A percentile compares a stretch with the other conserved stretches of the same genome.
These are phyloP conservation scores for Aspidoscelis tigris DNA, from an alignment of 2,113 vertebrate species.

Conservation along the genomic window DNA sequence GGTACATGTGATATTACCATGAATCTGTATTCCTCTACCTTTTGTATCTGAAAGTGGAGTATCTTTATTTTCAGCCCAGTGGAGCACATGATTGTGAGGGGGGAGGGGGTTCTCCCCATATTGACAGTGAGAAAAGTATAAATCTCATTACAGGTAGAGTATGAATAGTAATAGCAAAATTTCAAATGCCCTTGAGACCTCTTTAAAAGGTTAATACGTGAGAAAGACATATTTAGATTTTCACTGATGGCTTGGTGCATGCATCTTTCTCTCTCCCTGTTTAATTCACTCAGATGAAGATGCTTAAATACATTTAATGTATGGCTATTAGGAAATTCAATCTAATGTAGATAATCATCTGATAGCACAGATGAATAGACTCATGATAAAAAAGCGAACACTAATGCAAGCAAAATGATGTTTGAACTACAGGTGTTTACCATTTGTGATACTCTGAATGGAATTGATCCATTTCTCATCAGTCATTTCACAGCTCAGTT, in stretches of 20 bases:
- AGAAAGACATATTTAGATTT: neutral
- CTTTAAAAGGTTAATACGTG: slow-evolving; percentile 34
- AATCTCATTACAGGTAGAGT: slow-evolving; percentile 45
- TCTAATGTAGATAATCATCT: neutral
- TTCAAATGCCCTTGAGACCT: slow-evolving; percentile 50
- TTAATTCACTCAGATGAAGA: neutral
- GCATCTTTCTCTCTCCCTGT: neutral
- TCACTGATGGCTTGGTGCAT: neutral
- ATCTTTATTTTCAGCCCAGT: slow-evolving; percentile 57
- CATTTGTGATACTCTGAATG: neutral
- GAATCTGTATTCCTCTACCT: slow-evolving; percentile 5
- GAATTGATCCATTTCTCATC: neutral
- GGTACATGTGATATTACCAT: neutral
- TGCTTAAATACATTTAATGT: neutral
- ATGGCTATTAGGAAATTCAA: neutral
- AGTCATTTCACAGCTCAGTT: neutral
- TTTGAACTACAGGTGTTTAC: neutral
- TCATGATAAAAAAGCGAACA: neutral
- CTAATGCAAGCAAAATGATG: neutral
- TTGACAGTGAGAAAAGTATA: slow-evolving; percentile 30
- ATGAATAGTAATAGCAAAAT: slow-evolving; percentile 33
- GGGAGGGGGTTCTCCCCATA: slow-evolving; percentile 19
- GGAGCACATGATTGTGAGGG: slow-evolving; percentile 59
- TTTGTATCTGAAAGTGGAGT: slow-evolving; percentile 5
- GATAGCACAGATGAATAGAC: neutral